Evolutionary conservation across 2,113 vertebrate genomes (phyloP).

Genomic region (Shinisaurus crocodilurus): DNA sequence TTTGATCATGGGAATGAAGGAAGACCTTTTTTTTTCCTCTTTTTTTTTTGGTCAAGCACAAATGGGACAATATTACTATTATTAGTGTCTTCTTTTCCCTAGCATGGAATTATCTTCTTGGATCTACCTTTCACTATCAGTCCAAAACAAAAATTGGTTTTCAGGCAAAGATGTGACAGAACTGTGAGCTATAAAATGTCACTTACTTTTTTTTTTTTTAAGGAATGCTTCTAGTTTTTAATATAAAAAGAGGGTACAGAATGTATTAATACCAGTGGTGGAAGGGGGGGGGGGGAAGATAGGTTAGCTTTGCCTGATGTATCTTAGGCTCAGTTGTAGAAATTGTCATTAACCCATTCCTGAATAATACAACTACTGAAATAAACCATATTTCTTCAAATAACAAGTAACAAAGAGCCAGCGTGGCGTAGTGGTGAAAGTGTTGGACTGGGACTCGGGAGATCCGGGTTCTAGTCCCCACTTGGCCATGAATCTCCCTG

Average conservation of each 20-base stretch:
- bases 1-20: background rate
- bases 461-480: no score
- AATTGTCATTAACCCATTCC: conserved; percentile 74
- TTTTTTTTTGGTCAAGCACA: conserved; percentile 56
- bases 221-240: conserved; percentile 53
- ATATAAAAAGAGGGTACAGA: conserved; percentile 47
- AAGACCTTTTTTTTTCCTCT: conserved; percentile 38
- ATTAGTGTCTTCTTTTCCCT: conserved; percentile 39
- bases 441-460: no score
- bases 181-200: conserved; percentile 64
- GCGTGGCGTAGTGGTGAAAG: no score
- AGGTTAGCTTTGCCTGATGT: conserved; percentile 71
- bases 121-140: conserved; percentile 53
- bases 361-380: conserved; percentile 53
- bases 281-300: conserved; percentile 70
- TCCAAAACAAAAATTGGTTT: conserved; percentile 62
- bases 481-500: no score
- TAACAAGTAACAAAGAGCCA: conserved; percentile 46
- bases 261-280: conserved; percentile 60
- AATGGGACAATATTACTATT: conserved; percentile 48
- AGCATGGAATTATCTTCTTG: conserved; percentile 45
- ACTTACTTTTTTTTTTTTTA: conserved; percentile 68
- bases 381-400: conserved; percentile 45
- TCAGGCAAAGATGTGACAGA: conserved; percentile 55
- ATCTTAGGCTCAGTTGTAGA: conserved; percentile 73